phyloP scores from a whole-genome alignment of 2,888 invertebrate species.

The Hydropsyche betteni region DNA sequence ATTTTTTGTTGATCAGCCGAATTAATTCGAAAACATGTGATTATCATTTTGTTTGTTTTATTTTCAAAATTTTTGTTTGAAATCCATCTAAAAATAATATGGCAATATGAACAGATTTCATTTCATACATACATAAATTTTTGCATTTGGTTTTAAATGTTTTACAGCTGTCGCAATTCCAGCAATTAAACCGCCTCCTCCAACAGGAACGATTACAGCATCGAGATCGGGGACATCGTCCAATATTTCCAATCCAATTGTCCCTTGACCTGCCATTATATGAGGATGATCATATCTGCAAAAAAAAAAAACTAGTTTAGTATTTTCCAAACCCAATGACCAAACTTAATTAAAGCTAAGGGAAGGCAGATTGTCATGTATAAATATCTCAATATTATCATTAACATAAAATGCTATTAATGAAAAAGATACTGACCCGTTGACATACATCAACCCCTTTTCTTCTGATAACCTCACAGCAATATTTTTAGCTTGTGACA shows the following conservation, averaged over 20 bases:
- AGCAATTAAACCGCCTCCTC: conserved; percentile 93
- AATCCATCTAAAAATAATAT: too few relatives aligned
- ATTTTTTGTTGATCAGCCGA: too few relatives aligned
- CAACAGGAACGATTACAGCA: conserved; percentile 90
- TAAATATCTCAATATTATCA: not conserved
- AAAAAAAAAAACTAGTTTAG: not conserved
- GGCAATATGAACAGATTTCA: too few relatives aligned
- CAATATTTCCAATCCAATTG: conserved; percentile 90
- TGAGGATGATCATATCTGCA: conserved; percentile 92
- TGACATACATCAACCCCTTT: conserved; percentile 80
- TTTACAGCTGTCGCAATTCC: conserved; percentile 91
- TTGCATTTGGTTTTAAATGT: conserved; percentile 80
- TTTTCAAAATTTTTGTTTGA: too few relatives aligned
- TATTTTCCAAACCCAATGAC: too few relatives aligned
- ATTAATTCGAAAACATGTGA: too few relatives aligned
- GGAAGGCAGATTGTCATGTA: too few relatives aligned
- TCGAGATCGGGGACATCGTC: conserved; percentile 90
- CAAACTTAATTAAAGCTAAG: too few relatives aligned
- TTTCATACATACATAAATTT: conserved; percentile 81
- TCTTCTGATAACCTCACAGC: conserved; percentile 81
- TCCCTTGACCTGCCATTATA: conserved; percentile 95
- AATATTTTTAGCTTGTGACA: conserved; percentile 83
- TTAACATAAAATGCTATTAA: conserved; percentile 17
- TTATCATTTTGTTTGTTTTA: too few relatives aligned
- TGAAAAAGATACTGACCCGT: conserved; percentile 71